These are phyloP conservation scores for Halichoerus grypus DNA, from an alignment of 2,113 vertebrate genomes.

Conservation along the genomic window DNA sequence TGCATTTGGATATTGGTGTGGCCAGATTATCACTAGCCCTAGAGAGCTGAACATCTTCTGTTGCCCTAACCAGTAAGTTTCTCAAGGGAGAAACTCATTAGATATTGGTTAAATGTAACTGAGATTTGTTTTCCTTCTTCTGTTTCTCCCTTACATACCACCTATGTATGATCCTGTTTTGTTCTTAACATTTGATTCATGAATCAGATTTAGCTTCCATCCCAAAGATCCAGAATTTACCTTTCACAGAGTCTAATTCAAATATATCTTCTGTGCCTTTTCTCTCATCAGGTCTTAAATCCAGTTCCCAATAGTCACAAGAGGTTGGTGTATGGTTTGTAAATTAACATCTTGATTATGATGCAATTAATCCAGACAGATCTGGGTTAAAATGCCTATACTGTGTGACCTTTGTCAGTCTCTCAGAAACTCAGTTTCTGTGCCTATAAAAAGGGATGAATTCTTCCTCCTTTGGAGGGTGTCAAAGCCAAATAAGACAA, in stretches of 20 bases:
- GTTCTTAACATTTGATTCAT: background rate
- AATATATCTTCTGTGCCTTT: background rate
- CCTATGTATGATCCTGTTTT: background rate
- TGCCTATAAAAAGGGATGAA: background rate
- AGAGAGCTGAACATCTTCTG: background rate
- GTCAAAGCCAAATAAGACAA: background rate
- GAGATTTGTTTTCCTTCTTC: conserved; percentile 10
- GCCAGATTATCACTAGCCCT: background rate
- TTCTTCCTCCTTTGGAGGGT: background rate
- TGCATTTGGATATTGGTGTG: background rate
- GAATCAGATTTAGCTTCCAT: background rate
- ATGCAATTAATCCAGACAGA: background rate
- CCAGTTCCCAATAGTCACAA: background rate
- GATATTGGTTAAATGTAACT: background rate
- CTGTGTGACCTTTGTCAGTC: background rate
- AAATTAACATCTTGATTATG: background rate
- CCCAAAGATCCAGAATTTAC: background rate
- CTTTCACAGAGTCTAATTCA: background rate
- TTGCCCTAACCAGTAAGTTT: background rate
- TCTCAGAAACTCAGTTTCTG: background rate
- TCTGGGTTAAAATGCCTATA: background rate
- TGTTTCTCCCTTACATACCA: background rate
- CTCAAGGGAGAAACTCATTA: conserved; percentile 24
- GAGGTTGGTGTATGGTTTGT: background rate
- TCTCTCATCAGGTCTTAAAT: background rate